phyloP scores from a whole-genome alignment of 2,888 invertebrate species.

The Sclerodermus sp. region DNA sequence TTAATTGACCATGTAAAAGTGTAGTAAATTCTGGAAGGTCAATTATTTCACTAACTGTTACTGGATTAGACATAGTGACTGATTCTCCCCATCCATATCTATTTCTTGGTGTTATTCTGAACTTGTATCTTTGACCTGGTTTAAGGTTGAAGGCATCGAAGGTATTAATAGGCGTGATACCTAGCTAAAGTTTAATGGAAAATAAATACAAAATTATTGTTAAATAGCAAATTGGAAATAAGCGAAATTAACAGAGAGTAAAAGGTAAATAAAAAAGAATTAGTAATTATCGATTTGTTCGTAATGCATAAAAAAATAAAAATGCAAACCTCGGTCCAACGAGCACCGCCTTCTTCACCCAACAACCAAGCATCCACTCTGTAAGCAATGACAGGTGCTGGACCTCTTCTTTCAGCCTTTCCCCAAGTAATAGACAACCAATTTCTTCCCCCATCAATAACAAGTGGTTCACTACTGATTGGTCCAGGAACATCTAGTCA shows the following conservation, averaged over 20 bases:
- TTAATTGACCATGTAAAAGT: constrained; percentile 76
- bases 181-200: constrained; percentile 59
- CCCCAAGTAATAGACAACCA: constrained; percentile 86
- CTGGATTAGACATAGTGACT: constrained; percentile 67
- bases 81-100: constrained; percentile 88
- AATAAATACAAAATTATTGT: not conserved
- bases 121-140: constrained; percentile 79
- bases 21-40: constrained; percentile 77
- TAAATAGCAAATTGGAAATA: not conserved
- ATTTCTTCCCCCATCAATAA: constrained; percentile 80
- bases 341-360: constrained; percentile 80
- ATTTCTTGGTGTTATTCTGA: constrained; percentile 85
- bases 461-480: constrained; percentile 74
- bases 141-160: constrained; percentile 84
- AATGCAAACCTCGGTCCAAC: constrained; percentile 73
- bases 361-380: constrained; percentile 79
- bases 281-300: too few relatives aligned
- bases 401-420: constrained; percentile 69
- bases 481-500: constrained; percentile 77
- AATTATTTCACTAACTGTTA: constrained; percentile 68
- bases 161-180: constrained; percentile 76
- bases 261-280: too few relatives aligned
- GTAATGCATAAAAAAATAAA: constrained; percentile 3
- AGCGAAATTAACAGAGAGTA: too few relatives aligned
- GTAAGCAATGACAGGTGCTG: constrained; percentile 80